Base-by-base conservation (phyloP, 2,888 invertebrate species). In the Hylaea fasciaria region DNA sequence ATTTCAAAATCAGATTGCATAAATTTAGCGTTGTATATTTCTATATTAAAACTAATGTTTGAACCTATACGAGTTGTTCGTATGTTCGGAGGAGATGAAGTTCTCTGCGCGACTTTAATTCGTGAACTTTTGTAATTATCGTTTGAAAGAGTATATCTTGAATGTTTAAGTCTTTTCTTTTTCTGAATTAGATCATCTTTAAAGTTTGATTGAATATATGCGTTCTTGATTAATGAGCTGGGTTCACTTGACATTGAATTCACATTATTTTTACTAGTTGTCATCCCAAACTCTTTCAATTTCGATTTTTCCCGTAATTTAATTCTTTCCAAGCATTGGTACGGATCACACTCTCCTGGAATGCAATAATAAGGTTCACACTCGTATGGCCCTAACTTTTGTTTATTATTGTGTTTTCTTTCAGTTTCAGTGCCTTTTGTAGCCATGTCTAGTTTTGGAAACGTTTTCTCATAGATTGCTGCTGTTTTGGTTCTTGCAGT, bases 331-430 rank as follows among this genome's bases (percentile, higher is more conserved):
- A 68, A 62, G 65, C 79, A 80, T 58, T 69, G 62, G 62, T 73
- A 62, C 22, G 80, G 75, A 62, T 81, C 59, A 70, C 83, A 83
- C 58, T 71, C 54, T 22, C 73, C 76, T 10, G 81, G 83, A 17
- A 74, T 66, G 62, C 82, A 83, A 40, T 77, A 57, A 29, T 74
- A 75, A 43, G 80, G 79, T 59, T 81, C 77, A 52, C 65, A 68
- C 39, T 68, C 52, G 45, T 64, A 47, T 46, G 65, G 46, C 29
- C 60, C 59, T 44, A 61, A 53, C 3, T 35, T 16, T 44, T 35
- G 35, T 11, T 10, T 12, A n/a, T 12, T 37, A 37, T 5, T 2
- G 1, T n/a, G 9, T 41, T 17, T 50, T 45, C 16, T 50, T 1
- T 0, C 28, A 16, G 39, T 17, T 39, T 45, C 29, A 40, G 40